Evolutionary conservation across 1,140 invertebrate genomes (phyloP).

Genomic region (Muscidifurax raptorellus): DNA sequence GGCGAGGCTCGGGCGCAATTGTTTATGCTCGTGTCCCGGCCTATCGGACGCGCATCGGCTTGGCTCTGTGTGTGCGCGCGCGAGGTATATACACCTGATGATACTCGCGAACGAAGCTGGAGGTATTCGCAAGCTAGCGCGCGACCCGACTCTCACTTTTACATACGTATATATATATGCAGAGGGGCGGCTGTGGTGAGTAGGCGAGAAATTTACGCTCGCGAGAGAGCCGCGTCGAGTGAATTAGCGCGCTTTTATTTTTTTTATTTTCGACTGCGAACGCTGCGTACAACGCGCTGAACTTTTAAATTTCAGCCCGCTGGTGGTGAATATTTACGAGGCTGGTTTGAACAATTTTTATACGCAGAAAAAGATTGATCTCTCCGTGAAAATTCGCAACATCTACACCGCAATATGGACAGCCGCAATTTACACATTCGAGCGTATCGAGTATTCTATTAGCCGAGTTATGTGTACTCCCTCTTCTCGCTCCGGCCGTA

Average conservation of each 20-base stretch:
- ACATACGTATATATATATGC: neutral
- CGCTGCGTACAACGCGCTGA: no score
- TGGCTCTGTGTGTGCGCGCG: neutral
- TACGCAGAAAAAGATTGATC: no score
- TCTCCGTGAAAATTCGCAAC: no score
- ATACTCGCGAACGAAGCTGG: neutral
- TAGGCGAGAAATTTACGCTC: neutral
- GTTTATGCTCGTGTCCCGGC: slow-evolving; percentile 62
- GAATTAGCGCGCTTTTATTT: neutral
- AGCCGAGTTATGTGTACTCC: no score
- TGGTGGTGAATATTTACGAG: no score
- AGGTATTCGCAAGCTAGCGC: slow-evolving; percentile 17
- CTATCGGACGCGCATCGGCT: slow-evolving; percentile 16
- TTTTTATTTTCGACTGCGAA: no score
- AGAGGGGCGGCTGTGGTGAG: neutral
- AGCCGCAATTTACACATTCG: neutral
- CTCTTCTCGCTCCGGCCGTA: neutral
- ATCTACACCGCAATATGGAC: no score
- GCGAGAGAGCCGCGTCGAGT: neutral
- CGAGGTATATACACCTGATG: neutral
- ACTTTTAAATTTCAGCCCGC: neutral
- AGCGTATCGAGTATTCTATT: neutral
- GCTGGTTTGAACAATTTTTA: no score
- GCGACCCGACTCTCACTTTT: slow-evolving; percentile 5
- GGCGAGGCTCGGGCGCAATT: slow-evolving; percentile 73